These are phyloP conservation scores for Heliconius melpomene DNA, from an alignment of 1,140 invertebrate genomes.

Conservation along the genomic window DNA sequence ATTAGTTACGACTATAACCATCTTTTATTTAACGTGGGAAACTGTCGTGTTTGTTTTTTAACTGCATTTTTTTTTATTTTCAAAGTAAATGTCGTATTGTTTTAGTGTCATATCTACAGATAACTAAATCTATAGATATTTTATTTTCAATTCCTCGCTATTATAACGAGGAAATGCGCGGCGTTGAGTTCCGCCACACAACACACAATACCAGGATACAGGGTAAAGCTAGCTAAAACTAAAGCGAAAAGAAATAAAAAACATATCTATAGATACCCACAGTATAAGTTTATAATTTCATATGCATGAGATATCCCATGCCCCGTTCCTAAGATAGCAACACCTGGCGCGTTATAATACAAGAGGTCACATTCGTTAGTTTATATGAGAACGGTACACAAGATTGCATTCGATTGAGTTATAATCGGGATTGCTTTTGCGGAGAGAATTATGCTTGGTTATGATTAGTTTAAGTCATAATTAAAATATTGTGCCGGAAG, in stretches of 20 bases:
- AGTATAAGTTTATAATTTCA: neutral
- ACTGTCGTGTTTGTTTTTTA: neutral
- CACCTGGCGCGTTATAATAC: slow-evolving; percentile 6
- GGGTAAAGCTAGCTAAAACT: no score
- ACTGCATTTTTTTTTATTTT: neutral
- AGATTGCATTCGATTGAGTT: slow-evolving; percentile 12
- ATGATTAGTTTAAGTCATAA: neutral
- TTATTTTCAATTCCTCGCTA: no score
- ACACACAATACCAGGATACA: no score
- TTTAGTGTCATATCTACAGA: neutral
- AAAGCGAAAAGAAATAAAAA: neutral
- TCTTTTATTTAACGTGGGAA: slow-evolving; percentile 67
- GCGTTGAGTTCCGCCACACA: no score
- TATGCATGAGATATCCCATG: neutral
- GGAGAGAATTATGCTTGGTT: neutral
- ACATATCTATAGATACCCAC: neutral
- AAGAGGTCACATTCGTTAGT: slow-evolving; percentile 11
- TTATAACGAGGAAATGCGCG: no score
- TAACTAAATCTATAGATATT: no score
- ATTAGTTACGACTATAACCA: slow-evolving; percentile 62
- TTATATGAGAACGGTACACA: slow-evolving; percentile 9
- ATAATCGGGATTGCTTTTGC: neutral
- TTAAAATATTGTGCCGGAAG: neutral
- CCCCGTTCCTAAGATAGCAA: neutral
- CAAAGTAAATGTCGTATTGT: neutral